Conservation (phyloP, 2,797 vertebrate species). For the Oreortyx pictus region DNA sequence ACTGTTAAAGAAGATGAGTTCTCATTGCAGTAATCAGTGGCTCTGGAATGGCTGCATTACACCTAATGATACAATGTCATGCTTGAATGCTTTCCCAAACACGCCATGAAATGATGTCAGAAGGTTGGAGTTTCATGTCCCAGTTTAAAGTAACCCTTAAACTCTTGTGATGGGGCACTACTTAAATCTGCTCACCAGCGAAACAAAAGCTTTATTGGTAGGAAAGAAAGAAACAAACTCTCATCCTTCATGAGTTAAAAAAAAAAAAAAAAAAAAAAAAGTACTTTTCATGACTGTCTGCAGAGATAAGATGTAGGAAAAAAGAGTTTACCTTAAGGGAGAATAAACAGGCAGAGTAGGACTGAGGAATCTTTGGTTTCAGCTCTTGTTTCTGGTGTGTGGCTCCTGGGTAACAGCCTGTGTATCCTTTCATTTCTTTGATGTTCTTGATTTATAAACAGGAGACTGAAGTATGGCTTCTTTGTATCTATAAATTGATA, state of each 20-base stretch:
- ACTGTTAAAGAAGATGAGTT: slow-evolving; percentile 56
- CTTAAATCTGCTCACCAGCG: not conserved
- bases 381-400: not conserved
- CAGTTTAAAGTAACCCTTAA: slow-evolving; percentile 9
- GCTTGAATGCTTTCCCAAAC: slow-evolving; percentile 57
- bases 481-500: not conserved
- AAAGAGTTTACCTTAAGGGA: not conserved
- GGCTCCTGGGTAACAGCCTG: not conserved
- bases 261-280: slow-evolving; percentile 21
- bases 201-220: slow-evolving; percentile 4
- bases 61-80: slow-evolving; percentile 63
- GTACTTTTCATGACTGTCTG: not conserved
- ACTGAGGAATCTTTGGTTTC: not conserved
- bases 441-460: not conserved
- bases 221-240: slow-evolving; percentile 8
- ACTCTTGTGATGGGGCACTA: not conserved
- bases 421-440: not conserved
- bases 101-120: slow-evolving; percentile 63
- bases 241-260: not conserved
- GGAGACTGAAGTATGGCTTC: not conserved
- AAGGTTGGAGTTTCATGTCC: slow-evolving; percentile 10
- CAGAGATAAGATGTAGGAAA: not conserved
- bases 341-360: not conserved
- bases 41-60: slow-evolving; percentile 44
- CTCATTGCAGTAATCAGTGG: slow-evolving; percentile 55